These are phyloP conservation scores for Listronotus bonariensis DNA, from an alignment of 1,140 invertebrate species.

Conservation along the genomic window DNA sequence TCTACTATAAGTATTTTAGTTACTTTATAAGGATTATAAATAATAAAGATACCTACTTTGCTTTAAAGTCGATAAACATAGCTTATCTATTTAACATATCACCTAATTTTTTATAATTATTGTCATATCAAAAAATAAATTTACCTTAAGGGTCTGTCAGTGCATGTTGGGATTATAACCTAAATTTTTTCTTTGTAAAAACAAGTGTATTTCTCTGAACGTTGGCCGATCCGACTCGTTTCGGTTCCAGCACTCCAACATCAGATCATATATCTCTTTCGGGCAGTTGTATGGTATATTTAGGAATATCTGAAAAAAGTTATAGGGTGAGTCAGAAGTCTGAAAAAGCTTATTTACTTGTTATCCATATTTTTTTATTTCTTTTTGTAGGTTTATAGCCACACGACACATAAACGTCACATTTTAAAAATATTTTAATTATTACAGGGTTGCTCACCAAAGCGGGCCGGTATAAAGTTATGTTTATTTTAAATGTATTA, in stretches of 20 bases:
- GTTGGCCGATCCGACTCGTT: slow-evolving; percentile 78
- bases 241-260: slow-evolving; percentile 88
- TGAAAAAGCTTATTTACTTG: no score
- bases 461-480: no score
- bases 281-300: slow-evolving; percentile 79
- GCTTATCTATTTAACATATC: slow-evolving; percentile 23
- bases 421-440: no score
- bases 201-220: slow-evolving; percentile 86
- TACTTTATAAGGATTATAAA: no score
- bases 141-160: slow-evolving; percentile 38
- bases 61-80: no score
- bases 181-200: slow-evolving; percentile 83
- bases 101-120: slow-evolving; percentile 43
- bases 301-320: slow-evolving; percentile 63
- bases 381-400: slow-evolving; percentile 2
- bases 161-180: slow-evolving; percentile 66
- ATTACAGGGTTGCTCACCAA: no score
- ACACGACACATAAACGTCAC: no score
- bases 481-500: no score
- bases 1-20: no score
- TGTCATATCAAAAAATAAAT: slow-evolving; percentile 37
- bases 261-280: slow-evolving; percentile 85
- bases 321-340: no score
- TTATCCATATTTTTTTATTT: no score
- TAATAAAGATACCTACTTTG: no score